These are phyloP conservation scores for Athalia rosae DNA, from an alignment of 2,888 invertebrate species.

Conservation along the genomic window DNA sequence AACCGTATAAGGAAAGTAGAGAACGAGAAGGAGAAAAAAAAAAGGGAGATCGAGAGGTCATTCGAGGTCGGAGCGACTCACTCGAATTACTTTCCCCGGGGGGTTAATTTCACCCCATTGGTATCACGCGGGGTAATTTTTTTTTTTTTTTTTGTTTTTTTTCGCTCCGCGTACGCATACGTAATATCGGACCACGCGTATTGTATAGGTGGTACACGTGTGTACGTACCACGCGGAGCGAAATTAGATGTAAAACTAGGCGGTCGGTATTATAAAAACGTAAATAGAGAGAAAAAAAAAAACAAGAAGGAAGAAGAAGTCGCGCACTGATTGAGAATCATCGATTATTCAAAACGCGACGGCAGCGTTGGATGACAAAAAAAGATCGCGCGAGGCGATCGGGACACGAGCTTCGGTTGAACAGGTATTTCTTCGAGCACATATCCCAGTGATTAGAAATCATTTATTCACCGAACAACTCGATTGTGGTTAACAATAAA, in stretches of 20 bases:
- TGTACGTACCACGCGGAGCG: too few relatives aligned
- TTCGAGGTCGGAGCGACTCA: neutral
- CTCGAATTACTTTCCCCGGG: neutral
- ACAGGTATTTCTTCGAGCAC: neutral
- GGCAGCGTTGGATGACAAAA: neutral
- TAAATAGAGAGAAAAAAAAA: neutral
- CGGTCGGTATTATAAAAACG: neutral
- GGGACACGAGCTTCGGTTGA: neutral
- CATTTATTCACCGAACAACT: conserved; percentile 30
- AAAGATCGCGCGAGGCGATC: neutral
- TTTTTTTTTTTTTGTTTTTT: too few relatives aligned
- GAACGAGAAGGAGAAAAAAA: neutral
- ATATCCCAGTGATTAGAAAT: conserved; percentile 34
- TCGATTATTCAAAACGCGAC: conserved; percentile 33
- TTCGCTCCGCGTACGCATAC: neutral
- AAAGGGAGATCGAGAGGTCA: neutral
- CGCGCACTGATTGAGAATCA: neutral
- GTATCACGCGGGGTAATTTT: neutral
- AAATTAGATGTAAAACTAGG: neutral
- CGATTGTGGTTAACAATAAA: neutral
- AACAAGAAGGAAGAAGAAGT: neutral
- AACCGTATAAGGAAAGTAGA: neutral
- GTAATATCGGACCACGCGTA: neutral
- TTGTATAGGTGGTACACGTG: neutral
- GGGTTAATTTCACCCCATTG: conserved; percentile 33